Evolutionary conservation across 1,140 invertebrate genomes (phyloP), one percentile per base, ranked within the genome.

Genomic region (Akabosia matsudoensis): DNA sequence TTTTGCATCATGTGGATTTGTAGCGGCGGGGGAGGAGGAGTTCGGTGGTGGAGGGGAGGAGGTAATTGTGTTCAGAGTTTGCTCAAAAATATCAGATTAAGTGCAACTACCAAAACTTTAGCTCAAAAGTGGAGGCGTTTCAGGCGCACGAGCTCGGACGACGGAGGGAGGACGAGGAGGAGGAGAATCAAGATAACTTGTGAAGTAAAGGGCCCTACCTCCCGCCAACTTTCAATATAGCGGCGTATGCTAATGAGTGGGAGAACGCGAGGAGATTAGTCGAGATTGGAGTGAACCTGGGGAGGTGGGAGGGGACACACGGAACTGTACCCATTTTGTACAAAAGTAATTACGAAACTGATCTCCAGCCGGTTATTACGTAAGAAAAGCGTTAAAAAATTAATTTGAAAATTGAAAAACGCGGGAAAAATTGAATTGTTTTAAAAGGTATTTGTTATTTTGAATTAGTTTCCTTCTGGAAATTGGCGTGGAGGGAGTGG

Each of bases 261-360:
- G 83, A 86, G 74, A 89, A 90, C 13, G 84, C 97, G 3, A 89
- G 93, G 84, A 87, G 92, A 78, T 84, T 97, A 1, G 84, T 96
- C 0, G 89, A 93, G 82, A 84, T 98, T 31, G 94, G 94, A 26
- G 95, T 98, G 0, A 85, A 95, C 84, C 87, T 98, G 33, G 88
- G 90, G 82, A 89, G 90, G 84, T 88, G 97, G 77, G 95, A 97
- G 83, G 88, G 87, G 74, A 87, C 88, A 22, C 84, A 86, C 18
- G 86, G 88, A 1, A 83, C 91, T 33, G 86, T 89, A 1, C 85
- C 92, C 78, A 90, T 88, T 82, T 84, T 97, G 73, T 82, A 97
- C 0, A 85, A 86, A 79, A 83, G 93, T 22, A 89, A 97, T 84
- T 96, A 94, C 84, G 90, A 96, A 26, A 87, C 84, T 75, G 89